phyloP scores from a whole-genome alignment of 2,797 vertebrate genomes.

The Takifugu rubripes region DNA sequence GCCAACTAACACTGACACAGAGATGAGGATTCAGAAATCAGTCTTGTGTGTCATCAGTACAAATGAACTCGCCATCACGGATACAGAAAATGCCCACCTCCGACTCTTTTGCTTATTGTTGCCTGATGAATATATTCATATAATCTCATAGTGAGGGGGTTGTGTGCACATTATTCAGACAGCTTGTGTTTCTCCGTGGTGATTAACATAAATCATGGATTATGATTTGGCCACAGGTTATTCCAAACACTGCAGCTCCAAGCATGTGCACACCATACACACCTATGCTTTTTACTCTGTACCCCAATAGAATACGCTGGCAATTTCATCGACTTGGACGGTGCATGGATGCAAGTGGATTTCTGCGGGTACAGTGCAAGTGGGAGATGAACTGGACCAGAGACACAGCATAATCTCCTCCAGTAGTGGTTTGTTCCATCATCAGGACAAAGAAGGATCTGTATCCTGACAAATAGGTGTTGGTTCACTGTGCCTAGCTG shows the following conservation, averaged over 20 bases:
- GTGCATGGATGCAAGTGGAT: slow-evolving; percentile 7
- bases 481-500: slow-evolving; percentile 51
- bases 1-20: slow-evolving; percentile 33
- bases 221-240: slow-evolving; percentile 56
- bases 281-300: slow-evolving; percentile 61
- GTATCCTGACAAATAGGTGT: slow-evolving; percentile 47
- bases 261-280: slow-evolving; percentile 48
- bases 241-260: slow-evolving; percentile 26
- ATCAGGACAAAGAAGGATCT: slow-evolving; percentile 59
- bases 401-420: slow-evolving; percentile 54
- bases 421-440: slow-evolving; percentile 58
- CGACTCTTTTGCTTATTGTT: slow-evolving; percentile 36
- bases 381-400: slow-evolving; percentile 39
- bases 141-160: slow-evolving; percentile 51
- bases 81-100: slow-evolving; percentile 37
- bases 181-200: slow-evolving; percentile 22
- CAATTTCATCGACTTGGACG: slow-evolving; percentile 37
- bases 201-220: slow-evolving; percentile 60
- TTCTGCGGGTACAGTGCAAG: slow-evolving; percentile 8
- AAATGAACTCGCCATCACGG: slow-evolving; percentile 54
- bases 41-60: slow-evolving; percentile 48
- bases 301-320: slow-evolving; percentile 57
- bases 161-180: slow-evolving; percentile 34
- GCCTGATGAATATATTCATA: slow-evolving; percentile 74
- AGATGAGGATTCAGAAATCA: slow-evolving; percentile 53